phyloP scores from a whole-genome alignment of 2,113 vertebrate genomes.

The Psammodynastes pulverulentus region DNA sequence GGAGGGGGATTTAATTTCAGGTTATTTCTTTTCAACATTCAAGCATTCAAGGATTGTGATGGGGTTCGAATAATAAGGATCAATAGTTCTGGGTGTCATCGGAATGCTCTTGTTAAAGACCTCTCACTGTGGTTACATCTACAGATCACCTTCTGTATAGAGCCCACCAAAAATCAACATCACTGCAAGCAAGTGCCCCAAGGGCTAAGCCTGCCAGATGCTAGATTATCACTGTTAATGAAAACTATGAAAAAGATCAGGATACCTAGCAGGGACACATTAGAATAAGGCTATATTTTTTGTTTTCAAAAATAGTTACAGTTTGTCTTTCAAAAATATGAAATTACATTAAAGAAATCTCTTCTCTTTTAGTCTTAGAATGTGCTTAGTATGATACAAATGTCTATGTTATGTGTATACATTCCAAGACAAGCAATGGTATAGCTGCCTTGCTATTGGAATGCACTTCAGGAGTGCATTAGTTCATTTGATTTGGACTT shows the following conservation, averaged over 20 bases:
- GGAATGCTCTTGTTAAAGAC: neutral
- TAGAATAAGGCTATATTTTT: neutral
- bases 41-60: neutral
- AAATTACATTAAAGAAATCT: neutral
- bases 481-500: neutral
- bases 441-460: neutral
- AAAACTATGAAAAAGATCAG: neutral
- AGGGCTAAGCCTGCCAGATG: neutral
- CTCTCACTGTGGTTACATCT: neutral
- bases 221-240: neutral
- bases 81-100: neutral
- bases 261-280: neutral
- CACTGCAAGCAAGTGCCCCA: neutral
- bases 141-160: neutral
- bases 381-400: neutral
- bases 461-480: neutral
- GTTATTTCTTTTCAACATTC: neutral
- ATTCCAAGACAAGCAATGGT: neutral
- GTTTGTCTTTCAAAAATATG: neutral
- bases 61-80: neutral
- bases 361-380: neutral
- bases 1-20: neutral
- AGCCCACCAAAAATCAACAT: neutral
- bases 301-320: neutral
- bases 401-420: neutral